phyloP scores from a whole-genome alignment of 2,888 invertebrate genomes.

The Zaprionus obscuricornis region DNA sequence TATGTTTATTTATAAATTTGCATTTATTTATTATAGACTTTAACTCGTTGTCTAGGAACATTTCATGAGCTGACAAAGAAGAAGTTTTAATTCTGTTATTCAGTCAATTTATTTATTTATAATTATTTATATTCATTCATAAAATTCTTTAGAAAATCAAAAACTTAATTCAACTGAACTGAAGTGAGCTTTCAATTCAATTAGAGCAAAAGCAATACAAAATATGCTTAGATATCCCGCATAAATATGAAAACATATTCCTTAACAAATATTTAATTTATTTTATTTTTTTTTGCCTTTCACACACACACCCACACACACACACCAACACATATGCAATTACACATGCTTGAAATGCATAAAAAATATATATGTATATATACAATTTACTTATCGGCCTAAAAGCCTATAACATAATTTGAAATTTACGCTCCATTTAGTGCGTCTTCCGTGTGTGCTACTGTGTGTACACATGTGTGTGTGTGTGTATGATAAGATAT shows the following conservation, averaged over 20 bases:
- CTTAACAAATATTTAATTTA: conserved; percentile 28
- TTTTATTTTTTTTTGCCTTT: no score
- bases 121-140: no score
- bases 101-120: no score
- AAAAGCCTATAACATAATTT: conserved; percentile 67
- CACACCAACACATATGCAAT: conserved; percentile 18
- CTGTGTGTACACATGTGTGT: neutral
- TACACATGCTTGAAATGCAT: conserved; percentile 33
- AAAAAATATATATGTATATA: no score
- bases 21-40: no score
- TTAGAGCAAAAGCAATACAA: conserved; percentile 1
- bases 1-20: no score
- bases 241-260: conserved; percentile 19
- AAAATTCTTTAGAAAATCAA: no score
- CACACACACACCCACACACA: neutral
- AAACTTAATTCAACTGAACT: no score
- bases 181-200: no score
- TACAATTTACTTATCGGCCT: conserved; percentile 61
- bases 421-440: conserved; percentile 68
- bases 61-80: no score
- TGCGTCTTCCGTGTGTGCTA: conserved; percentile 5
- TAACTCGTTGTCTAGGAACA: no score
- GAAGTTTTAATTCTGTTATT: no score
- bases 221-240: conserved; percentile 24
- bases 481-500: conserved; percentile 53